Evolutionary conservation across 2,888 invertebrate species (phyloP).

Genomic region (Lypha dubia): DNA sequence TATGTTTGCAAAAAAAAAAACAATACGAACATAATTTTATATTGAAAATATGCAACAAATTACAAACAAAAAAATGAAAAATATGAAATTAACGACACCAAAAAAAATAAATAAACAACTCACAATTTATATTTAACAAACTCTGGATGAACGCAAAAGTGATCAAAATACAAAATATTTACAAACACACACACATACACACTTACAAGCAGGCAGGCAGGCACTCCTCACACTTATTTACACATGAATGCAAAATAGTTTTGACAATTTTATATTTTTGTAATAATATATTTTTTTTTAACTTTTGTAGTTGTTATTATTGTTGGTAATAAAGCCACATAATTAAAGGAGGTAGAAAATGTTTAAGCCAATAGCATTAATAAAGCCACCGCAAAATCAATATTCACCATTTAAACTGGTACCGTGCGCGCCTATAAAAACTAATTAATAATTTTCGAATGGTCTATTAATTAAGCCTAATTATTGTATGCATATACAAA

Average conservation of each 20-base stretch:
- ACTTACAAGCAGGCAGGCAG: background rate
- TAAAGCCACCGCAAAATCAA: slow-evolving; percentile 84
- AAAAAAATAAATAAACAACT: slow-evolving; percentile 26
- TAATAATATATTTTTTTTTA: slow-evolving; percentile 15
- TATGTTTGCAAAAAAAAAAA: background rate
- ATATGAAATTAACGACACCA: slow-evolving; percentile 5
- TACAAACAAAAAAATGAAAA: background rate
- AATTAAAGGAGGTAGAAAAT: slow-evolving; percentile 82
- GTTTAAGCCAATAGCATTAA: slow-evolving; percentile 83
- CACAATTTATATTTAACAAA: slow-evolving; percentile 59
- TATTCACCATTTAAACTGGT: slow-evolving; percentile 83
- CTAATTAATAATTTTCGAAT: slow-evolving; percentile 84
- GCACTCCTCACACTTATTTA: too few relatives aligned
- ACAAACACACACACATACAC: slow-evolving; percentile 1
- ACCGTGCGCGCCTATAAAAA: slow-evolving; percentile 83
- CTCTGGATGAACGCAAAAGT: slow-evolving; percentile 47
- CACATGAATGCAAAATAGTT: background rate
- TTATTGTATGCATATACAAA: slow-evolving; percentile 76
- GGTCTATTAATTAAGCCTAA: slow-evolving; percentile 84
- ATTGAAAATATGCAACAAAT: slow-evolving; percentile 4
- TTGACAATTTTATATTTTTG: slow-evolving; percentile 27
- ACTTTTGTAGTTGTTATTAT: slow-evolving; percentile 38
- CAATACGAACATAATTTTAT: slow-evolving; percentile 37
- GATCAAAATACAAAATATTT: slow-evolving; percentile 46
- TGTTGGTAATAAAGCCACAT: slow-evolving; percentile 79